Conservation (phyloP, 2,797 vertebrate genomes). For the Emys orbicularis region DNA sequence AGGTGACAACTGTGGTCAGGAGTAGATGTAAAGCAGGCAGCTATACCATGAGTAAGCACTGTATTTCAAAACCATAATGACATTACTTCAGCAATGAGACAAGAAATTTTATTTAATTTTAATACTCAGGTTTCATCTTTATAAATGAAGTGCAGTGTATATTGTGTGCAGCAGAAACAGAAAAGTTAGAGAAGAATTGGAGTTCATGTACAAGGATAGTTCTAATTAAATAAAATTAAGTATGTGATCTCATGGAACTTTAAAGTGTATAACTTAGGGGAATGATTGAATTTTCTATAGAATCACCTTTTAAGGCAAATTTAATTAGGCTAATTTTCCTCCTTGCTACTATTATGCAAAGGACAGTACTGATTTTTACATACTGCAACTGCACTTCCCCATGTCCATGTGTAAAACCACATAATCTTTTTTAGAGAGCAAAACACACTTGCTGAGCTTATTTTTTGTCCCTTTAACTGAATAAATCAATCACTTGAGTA, state of each 20-base stretch:
- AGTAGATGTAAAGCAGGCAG: background rate
- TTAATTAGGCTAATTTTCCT: background rate
- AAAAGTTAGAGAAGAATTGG: background rate
- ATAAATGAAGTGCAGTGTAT: background rate
- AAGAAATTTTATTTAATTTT: background rate
- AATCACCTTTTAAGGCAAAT: background rate
- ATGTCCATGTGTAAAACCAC: background rate
- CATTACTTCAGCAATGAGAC: background rate
- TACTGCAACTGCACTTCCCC: fast-evolving
- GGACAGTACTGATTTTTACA: background rate
- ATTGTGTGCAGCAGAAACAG: background rate
- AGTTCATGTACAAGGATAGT: background rate
- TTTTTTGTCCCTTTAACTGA: background rate
- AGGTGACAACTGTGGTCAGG: background rate
- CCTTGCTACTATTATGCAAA: fast-evolving
- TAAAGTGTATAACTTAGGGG: background rate
- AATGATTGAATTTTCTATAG: background rate
- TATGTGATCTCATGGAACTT: background rate
- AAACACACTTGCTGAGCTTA: background rate
- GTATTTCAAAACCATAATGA: background rate
- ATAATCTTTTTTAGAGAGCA: background rate
- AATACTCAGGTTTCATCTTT: background rate
- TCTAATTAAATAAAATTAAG: background rate
- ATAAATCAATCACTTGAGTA: background rate
- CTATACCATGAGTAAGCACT: background rate